Evolutionary conservation across 2,797 vertebrate species (phyloP), one percentile per base, ranked within the genome.

Genomic region (Lophius americanus): DNA sequence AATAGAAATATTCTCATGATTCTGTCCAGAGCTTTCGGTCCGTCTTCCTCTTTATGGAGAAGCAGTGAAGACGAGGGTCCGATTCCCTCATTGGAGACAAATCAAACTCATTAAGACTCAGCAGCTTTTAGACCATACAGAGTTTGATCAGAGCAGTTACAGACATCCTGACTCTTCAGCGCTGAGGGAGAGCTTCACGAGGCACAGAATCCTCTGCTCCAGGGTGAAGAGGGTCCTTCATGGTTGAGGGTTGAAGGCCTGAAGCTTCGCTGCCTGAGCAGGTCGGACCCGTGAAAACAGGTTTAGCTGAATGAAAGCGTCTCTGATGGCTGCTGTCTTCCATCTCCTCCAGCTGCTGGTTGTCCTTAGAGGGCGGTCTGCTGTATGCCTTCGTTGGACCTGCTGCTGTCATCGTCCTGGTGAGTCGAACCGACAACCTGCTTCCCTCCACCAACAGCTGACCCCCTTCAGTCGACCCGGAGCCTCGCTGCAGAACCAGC

Each of bases 351-450:
- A 99, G 97, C 85, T 99, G 98, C 91, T 99, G 98, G 97, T 92
- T 99, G 56, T 99, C 98, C 0, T 89, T 99, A 86, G 98, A 99
- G 86, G 98, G 98, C 0, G 97, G 98, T 12, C 89, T 99, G 69
- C 95, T 99, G 63, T 99, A 99, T 0, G 97, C 98, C 74, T 99
- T 99, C 10, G 98, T 99, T 47, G 98, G 98, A 55, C 98, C 98
- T 0, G 98, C 98, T 5, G 98, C 98, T 3, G 97, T 98, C 90
- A 98, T 99, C 14, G 98, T 99, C 32, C 90, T 99, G 96, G 98
- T 99, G 94, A 79, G 96, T 94, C 11, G 44, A 35, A 53, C 39
- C 36, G 12, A 4, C 14, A 14, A 23, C 23, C 23, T 23, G 23
- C 23, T 23, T 23, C 23, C 23, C 23, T 23, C 23, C 23, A 23